Percentiles rank a stretch among this genome's conserved stretches.
Evolutionary conservation across 1,140 invertebrate genomes (phyloP).

Genomic region (Drosophila paulistorum): DNA sequence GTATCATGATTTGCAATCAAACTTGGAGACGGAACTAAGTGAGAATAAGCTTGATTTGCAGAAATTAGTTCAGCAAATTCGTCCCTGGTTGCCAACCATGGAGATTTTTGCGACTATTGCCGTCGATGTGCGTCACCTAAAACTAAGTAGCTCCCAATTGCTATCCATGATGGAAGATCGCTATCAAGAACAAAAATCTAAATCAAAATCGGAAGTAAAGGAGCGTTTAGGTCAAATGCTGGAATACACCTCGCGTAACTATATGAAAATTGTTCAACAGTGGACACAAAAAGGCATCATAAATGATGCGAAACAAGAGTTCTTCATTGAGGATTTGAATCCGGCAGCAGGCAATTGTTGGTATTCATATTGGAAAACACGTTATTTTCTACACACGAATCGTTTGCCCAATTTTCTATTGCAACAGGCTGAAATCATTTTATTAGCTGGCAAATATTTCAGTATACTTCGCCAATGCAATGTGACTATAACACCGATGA

Average conservation of each 20-base stretch:
- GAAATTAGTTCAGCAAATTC: slow-evolving; percentile 50
- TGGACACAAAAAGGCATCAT: slow-evolving; percentile 65
- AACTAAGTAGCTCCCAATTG: slow-evolving; percentile 40
- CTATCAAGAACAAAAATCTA: slow-evolving; percentile 25
- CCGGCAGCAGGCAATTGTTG: slow-evolving; percentile 52
- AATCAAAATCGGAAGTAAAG: slow-evolving; percentile 8
- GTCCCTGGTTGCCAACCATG: slow-evolving; percentile 54
- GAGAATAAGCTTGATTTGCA: slow-evolving; percentile 40
- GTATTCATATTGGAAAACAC: slow-evolving; percentile 47
- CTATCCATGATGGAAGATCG: slow-evolving; percentile 47
- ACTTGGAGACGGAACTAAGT: slow-evolving; percentile 47
- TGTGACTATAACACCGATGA: slow-evolving; percentile 45
- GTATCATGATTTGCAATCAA: slow-evolving; percentile 56
- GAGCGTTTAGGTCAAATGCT: slow-evolving; percentile 24
- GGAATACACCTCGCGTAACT: slow-evolving; percentile 25
- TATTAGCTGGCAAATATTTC: slow-evolving; percentile 61
- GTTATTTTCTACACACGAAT: slow-evolving; percentile 39
- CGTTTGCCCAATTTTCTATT: slow-evolving; percentile 52
- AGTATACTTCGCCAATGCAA: slow-evolving; percentile 66
- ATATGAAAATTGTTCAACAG: slow-evolving; percentile 70
- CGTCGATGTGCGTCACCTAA: slow-evolving; percentile 5
- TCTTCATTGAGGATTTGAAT: slow-evolving; percentile 60
- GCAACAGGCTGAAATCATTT: slow-evolving; percentile 25
- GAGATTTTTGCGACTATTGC: slow-evolving; percentile 34
- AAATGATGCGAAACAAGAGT: slow-evolving; percentile 51